These are phyloP conservation scores for Pachydiplax longipennis DNA, from an alignment of 2,888 invertebrate species.

Conservation along the genomic window DNA sequence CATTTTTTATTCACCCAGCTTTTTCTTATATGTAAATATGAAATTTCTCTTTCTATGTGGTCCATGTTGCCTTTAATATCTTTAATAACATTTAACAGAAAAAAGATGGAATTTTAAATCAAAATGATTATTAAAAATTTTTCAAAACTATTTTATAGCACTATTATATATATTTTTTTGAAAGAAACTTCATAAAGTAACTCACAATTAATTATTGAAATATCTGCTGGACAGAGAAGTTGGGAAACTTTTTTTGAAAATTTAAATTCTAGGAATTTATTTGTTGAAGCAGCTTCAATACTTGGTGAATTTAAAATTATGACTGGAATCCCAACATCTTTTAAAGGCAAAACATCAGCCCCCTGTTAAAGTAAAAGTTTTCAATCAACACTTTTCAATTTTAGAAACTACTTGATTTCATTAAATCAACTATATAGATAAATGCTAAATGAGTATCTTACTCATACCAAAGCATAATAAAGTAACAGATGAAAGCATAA, in stretches of 20 bases:
- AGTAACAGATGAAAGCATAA: too few species aligned
- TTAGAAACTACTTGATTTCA: too few species aligned
- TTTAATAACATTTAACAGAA: neutral
- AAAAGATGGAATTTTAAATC: too few species aligned
- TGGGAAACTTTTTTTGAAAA: neutral
- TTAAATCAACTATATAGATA: too few species aligned
- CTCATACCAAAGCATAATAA: too few species aligned
- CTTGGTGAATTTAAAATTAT: neutral
- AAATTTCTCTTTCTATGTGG: neutral
- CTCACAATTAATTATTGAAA: neutral
- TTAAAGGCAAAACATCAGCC: too few species aligned
- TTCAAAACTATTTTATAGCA: too few species aligned
- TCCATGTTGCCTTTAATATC: neutral
- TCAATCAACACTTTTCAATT: too few species aligned
- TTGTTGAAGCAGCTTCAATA: neutral
- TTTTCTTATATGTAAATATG: neutral
- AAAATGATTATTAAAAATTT: too few species aligned
- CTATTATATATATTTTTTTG: too few species aligned
- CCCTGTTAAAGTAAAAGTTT: neutral
- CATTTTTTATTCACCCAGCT: neutral
- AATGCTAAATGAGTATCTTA: too few species aligned
- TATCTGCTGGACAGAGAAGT: neutral
- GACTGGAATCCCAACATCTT: neutral
- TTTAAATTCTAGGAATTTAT: neutral
- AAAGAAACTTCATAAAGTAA: neutral